Base-by-base conservation (phyloP, 2,888 invertebrate genomes). In the Cheilosia grossa region DNA sequence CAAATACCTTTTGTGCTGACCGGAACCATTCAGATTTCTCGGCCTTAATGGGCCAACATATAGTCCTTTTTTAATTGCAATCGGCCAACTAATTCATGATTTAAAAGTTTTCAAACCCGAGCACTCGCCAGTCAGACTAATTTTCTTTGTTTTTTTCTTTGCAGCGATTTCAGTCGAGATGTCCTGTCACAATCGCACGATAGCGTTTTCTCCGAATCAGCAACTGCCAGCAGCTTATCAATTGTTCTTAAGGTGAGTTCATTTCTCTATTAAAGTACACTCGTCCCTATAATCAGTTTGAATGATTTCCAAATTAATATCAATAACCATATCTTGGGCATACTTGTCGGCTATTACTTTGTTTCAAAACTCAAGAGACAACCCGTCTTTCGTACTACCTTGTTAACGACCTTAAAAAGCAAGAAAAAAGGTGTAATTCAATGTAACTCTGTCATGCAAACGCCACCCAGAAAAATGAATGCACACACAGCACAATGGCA, bases 141-240 rank as follows among this genome's bases (percentile, higher is more conserved):
- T 6, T 47, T 73, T 58, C 42, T 19, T n/a, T 27, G 1, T 19
- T 58, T 59, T 37, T 73, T 30, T 61, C 27, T 51, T 86, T 87
- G 0, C 87, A 92, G 92, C 85, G 91, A 91, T 81, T 91, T 89
- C 86, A 90, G 89, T 70, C 89, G 91, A 51, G 92, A 92, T 77
- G 94, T 95, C 73, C 93, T 97, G 88, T 97, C 97, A 85, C 96
- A 97, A 89, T 97, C 97, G 24, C 97, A 97, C 92, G 97, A 98
- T 93, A 97, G 97, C 87, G 96, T 98, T 89, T 98, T 98, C 93
- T 96, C 97, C 70, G 96, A 92, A 89, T 92, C 92, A 67, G 92
- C 91, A 40, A 92, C 92, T 24, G 91, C 92, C 49, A 92, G 92
- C 88, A 91, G 90, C 86, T 89, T 92, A 70, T 92, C 92, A 24